Percentiles rank a stretch among this genome's conserved stretches.
These are phyloP conservation scores for Physocephala rufipes DNA, from an alignment of 2,888 invertebrate genomes.

Conservation along the genomic window DNA sequence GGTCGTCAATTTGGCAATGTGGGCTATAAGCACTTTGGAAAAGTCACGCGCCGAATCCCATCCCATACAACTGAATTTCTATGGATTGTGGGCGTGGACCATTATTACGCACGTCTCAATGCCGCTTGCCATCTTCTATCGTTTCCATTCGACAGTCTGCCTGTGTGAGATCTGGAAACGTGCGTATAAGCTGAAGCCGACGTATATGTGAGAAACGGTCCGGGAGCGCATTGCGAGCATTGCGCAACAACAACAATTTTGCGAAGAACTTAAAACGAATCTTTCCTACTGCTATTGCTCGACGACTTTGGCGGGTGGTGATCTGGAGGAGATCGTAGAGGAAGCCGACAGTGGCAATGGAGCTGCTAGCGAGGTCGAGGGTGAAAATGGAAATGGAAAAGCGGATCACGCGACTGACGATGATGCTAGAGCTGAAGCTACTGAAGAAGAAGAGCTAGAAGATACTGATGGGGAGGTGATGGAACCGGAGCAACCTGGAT, in stretches of 20 bases:
- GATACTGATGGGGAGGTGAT: constrained; percentile 44
- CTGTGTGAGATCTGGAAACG: constrained; percentile 96
- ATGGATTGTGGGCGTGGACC: constrained; percentile 94
- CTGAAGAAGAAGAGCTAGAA: constrained; percentile 45
- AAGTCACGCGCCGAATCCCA: constrained; percentile 91
- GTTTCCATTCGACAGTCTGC: constrained; percentile 95
- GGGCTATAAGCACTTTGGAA: constrained; percentile 93
- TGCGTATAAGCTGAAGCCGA: constrained; percentile 91
- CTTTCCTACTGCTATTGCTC: constrained; percentile 62
- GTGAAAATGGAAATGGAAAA: constrained; percentile 38
- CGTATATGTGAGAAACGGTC: constrained; percentile 76
- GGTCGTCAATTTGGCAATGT: constrained; percentile 91
- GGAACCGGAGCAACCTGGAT: not conserved
- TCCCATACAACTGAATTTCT: constrained; percentile 90
- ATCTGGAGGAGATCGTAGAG: constrained; percentile 60
- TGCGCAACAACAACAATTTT: constrained; percentile 64
- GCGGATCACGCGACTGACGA: constrained; percentile 36
- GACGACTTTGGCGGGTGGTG: constrained; percentile 60
- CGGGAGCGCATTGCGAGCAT: constrained; percentile 65
- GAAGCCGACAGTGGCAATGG: constrained; percentile 49
- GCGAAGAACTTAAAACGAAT: constrained; percentile 62
- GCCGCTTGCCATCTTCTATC: constrained; percentile 91
- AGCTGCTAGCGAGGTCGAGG: constrained; percentile 41
- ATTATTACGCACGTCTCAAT: constrained; percentile 94
- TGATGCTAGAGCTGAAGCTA: constrained; percentile 38